Base-by-base conservation (phyloP, 2,797 vertebrate genomes). In the Rhabdomys pumilio region DNA sequence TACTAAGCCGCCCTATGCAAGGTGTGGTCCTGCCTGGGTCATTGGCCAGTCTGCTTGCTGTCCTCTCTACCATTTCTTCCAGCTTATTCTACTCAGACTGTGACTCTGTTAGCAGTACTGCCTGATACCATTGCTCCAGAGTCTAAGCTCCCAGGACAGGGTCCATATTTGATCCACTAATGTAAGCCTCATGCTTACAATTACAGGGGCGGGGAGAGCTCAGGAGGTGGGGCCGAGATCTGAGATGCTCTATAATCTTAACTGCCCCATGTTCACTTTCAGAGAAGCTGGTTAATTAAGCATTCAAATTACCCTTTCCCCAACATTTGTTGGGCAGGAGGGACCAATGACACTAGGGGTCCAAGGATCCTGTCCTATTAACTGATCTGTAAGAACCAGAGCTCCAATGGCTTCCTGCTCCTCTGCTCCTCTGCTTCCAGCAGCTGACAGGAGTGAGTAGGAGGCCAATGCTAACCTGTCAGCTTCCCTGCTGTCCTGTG, bases 91-190 rank as follows among this genome's bases (percentile, higher is more conserved):
- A 29, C 26, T 63, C 34, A 12, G 7, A 29, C 59, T 34, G 3
- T 22, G 3, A 10, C 15, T 38, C 82, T 47, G 38, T 34, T 34
- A 72, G 69, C 29, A 41, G 81, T 20, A 12, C 38, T n/a, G 31
- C 41, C 61, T 38, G 14, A 0, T 1, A 17, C 59, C 3, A 2
- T 8, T n/a, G 22, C 34, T 44, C 80, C 81, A 50, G 53, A 4
- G 17, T n/a, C 26, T 59, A n/a, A 83, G 34, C 6, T 59, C 26
- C 38, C 13, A 44, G 90, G 69, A 44, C 3, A 4, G 57, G 41
- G 1, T 53, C 13, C 0, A 0, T 24, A 41, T 77, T 29, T 24
- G 57, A 55, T 22, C 61, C 3, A 1, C 41, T 50, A 50, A 2
- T 20, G 9, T 72, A 81, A 67, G 12, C 38, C 57, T 61, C 24